A percentile compares a stretch with the other conserved stretches of the same genome.
Conservation (phyloP, 2,888 invertebrate genomes). For the Nebria brevicollis region DNA sequence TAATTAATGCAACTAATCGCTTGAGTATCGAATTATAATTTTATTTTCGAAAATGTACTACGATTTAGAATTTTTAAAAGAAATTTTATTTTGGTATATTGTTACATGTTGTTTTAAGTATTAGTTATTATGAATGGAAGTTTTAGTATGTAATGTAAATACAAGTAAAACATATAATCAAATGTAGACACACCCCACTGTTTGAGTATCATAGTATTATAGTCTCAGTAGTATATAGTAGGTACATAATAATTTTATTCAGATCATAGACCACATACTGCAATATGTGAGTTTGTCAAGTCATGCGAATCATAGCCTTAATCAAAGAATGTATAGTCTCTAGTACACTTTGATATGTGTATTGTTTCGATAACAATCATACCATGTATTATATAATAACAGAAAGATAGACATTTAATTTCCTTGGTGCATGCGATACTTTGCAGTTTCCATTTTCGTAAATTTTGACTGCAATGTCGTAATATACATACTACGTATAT, state of each 20-base stretch:
- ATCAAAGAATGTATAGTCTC: constrained; percentile 26
- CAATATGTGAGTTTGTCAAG: constrained; percentile 24
- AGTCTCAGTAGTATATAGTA: neutral
- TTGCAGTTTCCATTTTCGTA: neutral
- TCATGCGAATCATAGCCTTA: constrained; percentile 26
- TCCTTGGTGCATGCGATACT: neutral
- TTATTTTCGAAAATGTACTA: no score
- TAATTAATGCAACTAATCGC: no score
- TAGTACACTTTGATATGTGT: constrained; percentile 17
- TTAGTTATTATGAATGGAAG: neutral
- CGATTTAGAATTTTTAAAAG: no score
- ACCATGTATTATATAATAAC: constrained; percentile 16
- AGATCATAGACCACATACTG: constrained; percentile 31
- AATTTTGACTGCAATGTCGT: constrained; percentile 21
- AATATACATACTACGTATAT: constrained; percentile 18
- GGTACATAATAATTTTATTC: constrained; percentile 9
- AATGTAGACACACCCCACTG: constrained; percentile 2
- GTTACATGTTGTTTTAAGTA: no score
- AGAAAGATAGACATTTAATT: neutral
- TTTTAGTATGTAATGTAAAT: neutral
- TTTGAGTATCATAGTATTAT: constrained; percentile 1
- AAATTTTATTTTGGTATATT: no score
- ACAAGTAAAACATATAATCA: constrained; percentile 3
- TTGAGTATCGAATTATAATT: no score
- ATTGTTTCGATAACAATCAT: constrained; percentile 21